Conservation (phyloP, 2,113 vertebrate species). For the Micromys minutus region DNA sequence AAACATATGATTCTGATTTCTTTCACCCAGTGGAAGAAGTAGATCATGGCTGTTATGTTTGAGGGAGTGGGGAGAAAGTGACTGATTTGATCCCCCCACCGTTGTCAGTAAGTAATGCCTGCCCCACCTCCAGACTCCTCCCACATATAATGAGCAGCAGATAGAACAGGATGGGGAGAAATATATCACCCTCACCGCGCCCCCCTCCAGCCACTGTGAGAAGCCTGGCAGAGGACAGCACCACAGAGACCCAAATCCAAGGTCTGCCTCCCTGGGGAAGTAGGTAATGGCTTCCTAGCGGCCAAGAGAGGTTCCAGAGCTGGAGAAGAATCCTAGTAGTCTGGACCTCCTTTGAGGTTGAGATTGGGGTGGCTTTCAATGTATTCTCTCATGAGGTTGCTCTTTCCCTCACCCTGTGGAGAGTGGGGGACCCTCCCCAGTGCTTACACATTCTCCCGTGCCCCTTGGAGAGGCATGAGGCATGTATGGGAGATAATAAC, state of each 20-base stretch:
- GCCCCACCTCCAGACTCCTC: neutral
- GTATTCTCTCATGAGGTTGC: neutral
- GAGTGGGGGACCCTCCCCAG: neutral
- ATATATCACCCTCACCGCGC: neutral
- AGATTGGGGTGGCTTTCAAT: neutral
- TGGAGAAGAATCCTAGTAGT: neutral
- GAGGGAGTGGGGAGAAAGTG: neutral
- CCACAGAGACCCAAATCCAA: neutral
- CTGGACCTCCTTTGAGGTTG: neutral
- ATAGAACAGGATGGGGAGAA: neutral
- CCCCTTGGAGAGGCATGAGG: slow-evolving; percentile 28
- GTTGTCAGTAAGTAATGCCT: slow-evolving; percentile 10
- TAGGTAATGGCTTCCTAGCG: no score
- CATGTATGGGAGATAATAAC: slow-evolving; percentile 51
- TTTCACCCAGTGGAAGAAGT: slow-evolving; percentile 22
- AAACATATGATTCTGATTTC: slow-evolving; percentile 15
- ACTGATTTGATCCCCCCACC: neutral
- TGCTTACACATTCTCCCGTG: slow-evolving; percentile 5
- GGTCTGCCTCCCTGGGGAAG: neutral
- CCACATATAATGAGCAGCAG: neutral
- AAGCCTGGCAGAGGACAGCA: neutral
- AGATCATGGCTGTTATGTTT: neutral
- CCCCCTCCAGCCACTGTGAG: neutral
- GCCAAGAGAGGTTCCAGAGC: neutral
- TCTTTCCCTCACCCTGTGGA: neutral